Percentiles rank a stretch among this genome's conserved stretches.
These are phyloP conservation scores for Monomorium pharaonis DNA, from an alignment of 1,140 invertebrate genomes.

Conservation along the genomic window DNA sequence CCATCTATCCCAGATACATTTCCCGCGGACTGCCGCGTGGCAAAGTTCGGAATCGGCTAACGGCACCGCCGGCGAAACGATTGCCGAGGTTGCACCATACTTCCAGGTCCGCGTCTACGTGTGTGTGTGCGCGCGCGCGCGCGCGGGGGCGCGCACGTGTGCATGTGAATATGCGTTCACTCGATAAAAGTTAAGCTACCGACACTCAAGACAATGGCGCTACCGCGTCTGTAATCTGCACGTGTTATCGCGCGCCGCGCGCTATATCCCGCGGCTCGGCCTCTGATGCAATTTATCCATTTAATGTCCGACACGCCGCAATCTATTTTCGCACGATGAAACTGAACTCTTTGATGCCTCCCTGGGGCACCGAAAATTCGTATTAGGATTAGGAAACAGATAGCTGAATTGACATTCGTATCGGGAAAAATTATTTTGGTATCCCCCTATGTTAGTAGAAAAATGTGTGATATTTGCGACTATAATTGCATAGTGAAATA, in stretches of 20 bases:
- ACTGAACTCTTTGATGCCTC: conserved; percentile 25
- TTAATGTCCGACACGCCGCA: conserved; percentile 38
- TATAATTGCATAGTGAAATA: too few relatives aligned
- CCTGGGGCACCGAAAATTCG: conserved; percentile 16
- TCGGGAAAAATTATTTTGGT: not conserved
- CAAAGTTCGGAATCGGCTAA: conserved; percentile 72
- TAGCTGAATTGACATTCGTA: not conserved
- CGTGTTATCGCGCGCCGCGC: conserved; percentile 44
- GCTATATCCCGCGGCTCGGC: conserved; percentile 25
- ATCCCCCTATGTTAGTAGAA: too few relatives aligned
- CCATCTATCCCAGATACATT: conserved; percentile 80
- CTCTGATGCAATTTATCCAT: conserved; percentile 49
- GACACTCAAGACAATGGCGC: conserved; percentile 62
- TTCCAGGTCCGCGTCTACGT: conserved; percentile 15
- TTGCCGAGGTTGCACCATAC: conserved; percentile 44
- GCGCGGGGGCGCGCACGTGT: too few relatives aligned
- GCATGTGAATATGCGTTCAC: conserved; percentile 47
- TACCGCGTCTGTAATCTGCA: conserved; percentile 41
- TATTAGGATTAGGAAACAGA: not conserved
- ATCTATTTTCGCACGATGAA: conserved; percentile 53
- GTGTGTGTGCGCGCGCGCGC: not conserved
- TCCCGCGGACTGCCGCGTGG: conserved; percentile 68
- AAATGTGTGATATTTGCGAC: too few relatives aligned
- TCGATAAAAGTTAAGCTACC: conserved; percentile 70
- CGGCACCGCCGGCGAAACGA: conserved; percentile 38